These are phyloP conservation scores for Halichoeres trimaculatus DNA, from an alignment of 2,113 vertebrate species.

Conservation along the genomic window DNA sequence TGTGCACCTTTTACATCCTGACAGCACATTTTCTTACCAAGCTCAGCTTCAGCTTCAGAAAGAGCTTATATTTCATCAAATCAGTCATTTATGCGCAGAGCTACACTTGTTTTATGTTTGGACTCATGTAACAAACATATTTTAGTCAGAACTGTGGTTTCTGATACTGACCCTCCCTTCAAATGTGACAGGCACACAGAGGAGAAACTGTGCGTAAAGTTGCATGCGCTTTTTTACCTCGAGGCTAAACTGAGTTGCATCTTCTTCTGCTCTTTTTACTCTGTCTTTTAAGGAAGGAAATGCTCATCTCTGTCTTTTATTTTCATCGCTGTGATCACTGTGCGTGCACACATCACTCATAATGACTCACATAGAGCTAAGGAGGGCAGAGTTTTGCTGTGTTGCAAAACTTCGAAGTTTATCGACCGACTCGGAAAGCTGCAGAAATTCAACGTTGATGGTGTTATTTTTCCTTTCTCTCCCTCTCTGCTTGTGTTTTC, in stretches of 20 bases:
- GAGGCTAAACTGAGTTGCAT: neutral
- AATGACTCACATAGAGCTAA: neutral
- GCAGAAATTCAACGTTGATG: neutral
- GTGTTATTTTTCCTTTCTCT: neutral
- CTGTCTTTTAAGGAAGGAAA: neutral
- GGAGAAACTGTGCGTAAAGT: conserved; percentile 12
- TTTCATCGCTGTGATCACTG: conserved; percentile 32
- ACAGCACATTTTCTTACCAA: conserved; percentile 5
- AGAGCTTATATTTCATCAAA: neutral
- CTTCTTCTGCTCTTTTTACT: conserved; percentile 41
- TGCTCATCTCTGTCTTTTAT: conserved; percentile 35
- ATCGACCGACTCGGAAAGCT: neutral
- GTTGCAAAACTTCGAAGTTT: conserved; percentile 7
- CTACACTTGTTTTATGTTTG: neutral
- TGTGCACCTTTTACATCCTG: conserved; percentile 1
- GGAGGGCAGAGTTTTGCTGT: neutral
- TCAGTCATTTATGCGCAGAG: neutral
- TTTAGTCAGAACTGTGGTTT: neutral
- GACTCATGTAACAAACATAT: neutral
- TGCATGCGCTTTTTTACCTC: conserved; percentile 37
- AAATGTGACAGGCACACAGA: conserved; percentile 19
- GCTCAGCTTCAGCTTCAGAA: neutral
- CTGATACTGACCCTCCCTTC: neutral
- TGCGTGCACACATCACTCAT: conserved; percentile 4
- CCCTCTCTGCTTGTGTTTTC: neutral